These are phyloP conservation scores for Spermophilus dauricus DNA, from an alignment of 2,113 vertebrate genomes.

Conservation along the genomic window DNA sequence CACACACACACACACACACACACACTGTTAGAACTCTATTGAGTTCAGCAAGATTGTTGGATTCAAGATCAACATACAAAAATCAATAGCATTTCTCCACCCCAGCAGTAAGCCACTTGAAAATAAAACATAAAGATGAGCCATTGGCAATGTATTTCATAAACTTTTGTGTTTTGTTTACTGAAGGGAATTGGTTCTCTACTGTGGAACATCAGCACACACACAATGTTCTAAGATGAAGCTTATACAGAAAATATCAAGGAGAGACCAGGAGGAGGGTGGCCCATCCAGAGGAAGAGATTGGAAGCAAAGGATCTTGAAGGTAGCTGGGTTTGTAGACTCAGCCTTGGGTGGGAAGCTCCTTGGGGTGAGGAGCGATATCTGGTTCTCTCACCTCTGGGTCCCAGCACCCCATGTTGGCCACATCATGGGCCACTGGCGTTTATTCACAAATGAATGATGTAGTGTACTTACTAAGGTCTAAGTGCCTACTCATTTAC, in stretches of 20 bases:
- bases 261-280: constrained; percentile 43
- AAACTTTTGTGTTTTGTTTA: constrained; percentile 65
- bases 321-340: constrained; percentile 74
- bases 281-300: constrained; percentile 67
- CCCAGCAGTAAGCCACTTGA: neutral
- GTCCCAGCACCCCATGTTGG: neutral
- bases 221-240: constrained; percentile 55
- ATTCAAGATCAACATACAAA: constrained; percentile 62
- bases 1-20: neutral
- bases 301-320: constrained; percentile 69
- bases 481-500: constrained; percentile 18
- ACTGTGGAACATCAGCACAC: constrained; percentile 21
- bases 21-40: constrained; percentile 48
- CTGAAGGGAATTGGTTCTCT: constrained; percentile 55
- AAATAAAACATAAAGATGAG: constrained; percentile 67
- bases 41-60: constrained; percentile 33
- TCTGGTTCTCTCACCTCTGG: neutral
- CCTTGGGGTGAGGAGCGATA: neutral
- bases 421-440: neutral
- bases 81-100: constrained; percentile 50
- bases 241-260: neutral
- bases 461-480: neutral
- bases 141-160: constrained; percentile 35
- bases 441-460: constrained; percentile 29
- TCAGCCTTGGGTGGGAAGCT: constrained; percentile 32